Base-by-base conservation (phyloP, 2,797 vertebrate species). In the Myotis daubentonii region DNA sequence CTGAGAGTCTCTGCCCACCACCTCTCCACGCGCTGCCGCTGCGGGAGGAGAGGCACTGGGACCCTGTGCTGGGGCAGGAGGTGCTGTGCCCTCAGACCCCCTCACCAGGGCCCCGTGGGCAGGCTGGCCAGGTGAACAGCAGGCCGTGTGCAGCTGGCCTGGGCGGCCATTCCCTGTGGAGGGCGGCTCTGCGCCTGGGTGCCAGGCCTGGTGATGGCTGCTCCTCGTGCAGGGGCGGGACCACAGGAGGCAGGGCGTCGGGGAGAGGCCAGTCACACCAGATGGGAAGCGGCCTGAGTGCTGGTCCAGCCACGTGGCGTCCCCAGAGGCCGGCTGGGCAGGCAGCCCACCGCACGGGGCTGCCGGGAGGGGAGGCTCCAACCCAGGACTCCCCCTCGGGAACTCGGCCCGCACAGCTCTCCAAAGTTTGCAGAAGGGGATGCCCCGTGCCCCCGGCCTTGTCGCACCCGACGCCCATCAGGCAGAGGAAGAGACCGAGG, bases 271-370 rank as follows among this genome's bases (percentile, higher is more conserved):
- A 60, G 79, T 13, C 23, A 60, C 36, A 47, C 49, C 91, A 94
- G 93, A 96, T 93, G 91, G 96, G 55, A 96, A 95, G 93, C 94
- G 94, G 94, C 5, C 49, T 1, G 78, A 80, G 83, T 22, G 1
- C 75, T 71, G 0, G 55, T 53, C 51, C 3, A 0, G 82, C 72
- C 94, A 57, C 62, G 33, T 75, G 88, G 88, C 0, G 0, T 81
- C 90, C 90, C 83, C 11, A 0, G 78, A 38, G 95, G 44, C 84
- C 0, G 0, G 62, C 89, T 30, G 88, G 94, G 95, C 92, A 93
- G 68, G 85, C 82, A 15, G 88, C 95, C 89, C 94, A 33, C 20
- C 0, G 22, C 5, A 6, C 75, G 47, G 30, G 36, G 23, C 19
- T 30, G 16, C 57, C 1, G 47, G 51, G 19, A 53, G 8, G n/a